Base-by-base conservation (phyloP, 37 sponge, comb jelly and placozoan genomes). In the Agelas oroides region DNA sequence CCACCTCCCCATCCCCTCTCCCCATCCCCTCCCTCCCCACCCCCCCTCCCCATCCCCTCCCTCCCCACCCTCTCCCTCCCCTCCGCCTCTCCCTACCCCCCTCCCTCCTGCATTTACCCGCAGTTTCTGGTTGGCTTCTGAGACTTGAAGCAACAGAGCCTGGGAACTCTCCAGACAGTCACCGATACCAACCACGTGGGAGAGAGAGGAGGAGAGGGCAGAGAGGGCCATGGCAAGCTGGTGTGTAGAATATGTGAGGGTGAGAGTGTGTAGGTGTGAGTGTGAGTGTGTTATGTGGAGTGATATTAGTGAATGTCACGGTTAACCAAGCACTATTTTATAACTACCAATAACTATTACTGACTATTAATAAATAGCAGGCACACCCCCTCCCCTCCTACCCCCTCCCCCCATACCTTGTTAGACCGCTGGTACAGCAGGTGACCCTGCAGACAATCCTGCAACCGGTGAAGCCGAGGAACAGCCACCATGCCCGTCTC, bases 391-490 rank as follows among this genome's bases (percentile, higher is more conserved):
- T n/a, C n/a, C n/a, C n/a, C n/a, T n/a, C n/a, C n/a, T n/a, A n/a
- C n/a, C n/a, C n/a, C n/a, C n/a, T n/a, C n/a, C n/a, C n/a, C n/a
- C n/a, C n/a, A n/a, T n/a, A 85, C 86, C 70, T 76, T 30, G 14
- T n/a, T 61, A 25, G 81, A 21, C 25, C 31, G 72, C 55, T 87
- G 59, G 1, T 80, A n/a, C 18, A 82, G 73, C 32, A 60, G 30
- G 60, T 82, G 78, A 27, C 28, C 82, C 70, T 75, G 58, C 25
- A 81, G 59, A 68, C 89, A 88, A 15, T 77, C 77, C 57, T 70
- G 32, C 30, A 76, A 63, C 25, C 30, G 54, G 13, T 46, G 31
- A n/a, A 87, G 38, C 56, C 34, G 36, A 0, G 81, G 81, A 0
- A 38, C 67, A 5, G 59, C 81, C 35, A 79, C n/a, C 1, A 2